phyloP scores from a whole-genome alignment of 2,797 vertebrate genomes.

The Ctenopoma kingsleyae region DNA sequence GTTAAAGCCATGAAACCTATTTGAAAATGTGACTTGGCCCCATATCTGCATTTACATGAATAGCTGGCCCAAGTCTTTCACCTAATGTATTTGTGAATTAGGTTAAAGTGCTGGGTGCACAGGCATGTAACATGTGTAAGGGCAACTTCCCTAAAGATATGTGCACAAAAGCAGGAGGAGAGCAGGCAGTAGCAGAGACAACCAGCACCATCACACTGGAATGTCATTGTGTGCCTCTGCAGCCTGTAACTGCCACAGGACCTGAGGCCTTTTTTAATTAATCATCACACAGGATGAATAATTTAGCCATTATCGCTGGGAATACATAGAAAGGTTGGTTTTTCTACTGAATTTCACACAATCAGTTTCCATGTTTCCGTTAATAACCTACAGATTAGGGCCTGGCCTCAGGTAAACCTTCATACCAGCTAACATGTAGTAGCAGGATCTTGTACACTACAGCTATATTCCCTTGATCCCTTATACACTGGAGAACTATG shows the following conservation, averaged over 20 bases:
- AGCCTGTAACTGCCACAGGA: constrained; percentile 85
- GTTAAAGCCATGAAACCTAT: constrained; percentile 7
- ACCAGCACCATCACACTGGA: constrained; percentile 79
- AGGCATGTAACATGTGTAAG: constrained; percentile 52
- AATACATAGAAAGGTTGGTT: constrained; percentile 79
- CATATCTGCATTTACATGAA: constrained; percentile 28
- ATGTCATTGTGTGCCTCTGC: constrained; percentile 79
- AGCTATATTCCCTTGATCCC: constrained; percentile 42
- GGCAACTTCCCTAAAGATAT: constrained; percentile 59
- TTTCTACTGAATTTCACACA: constrained; percentile 70
- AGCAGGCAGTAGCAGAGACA: constrained; percentile 59
- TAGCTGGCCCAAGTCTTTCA: constrained; percentile 44
- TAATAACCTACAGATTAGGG: constrained; percentile 72
- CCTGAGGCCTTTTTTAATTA: constrained; percentile 87
- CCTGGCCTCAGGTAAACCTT: constrained; percentile 53
- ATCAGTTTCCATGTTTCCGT: constrained; percentile 73
- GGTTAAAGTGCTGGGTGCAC: constrained; percentile 62
- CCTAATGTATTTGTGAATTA: constrained; percentile 57
- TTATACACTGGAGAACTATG: neutral
- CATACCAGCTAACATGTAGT: constrained; percentile 30
- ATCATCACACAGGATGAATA: constrained; percentile 87
- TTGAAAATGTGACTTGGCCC: constrained; percentile 33
- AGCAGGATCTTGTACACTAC: constrained; percentile 36
- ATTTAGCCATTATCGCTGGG: constrained; percentile 85
- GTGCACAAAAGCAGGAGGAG: constrained; percentile 46